Base-by-base conservation (phyloP, 2,113 vertebrate genomes). In the Peromyscus californicus region DNA sequence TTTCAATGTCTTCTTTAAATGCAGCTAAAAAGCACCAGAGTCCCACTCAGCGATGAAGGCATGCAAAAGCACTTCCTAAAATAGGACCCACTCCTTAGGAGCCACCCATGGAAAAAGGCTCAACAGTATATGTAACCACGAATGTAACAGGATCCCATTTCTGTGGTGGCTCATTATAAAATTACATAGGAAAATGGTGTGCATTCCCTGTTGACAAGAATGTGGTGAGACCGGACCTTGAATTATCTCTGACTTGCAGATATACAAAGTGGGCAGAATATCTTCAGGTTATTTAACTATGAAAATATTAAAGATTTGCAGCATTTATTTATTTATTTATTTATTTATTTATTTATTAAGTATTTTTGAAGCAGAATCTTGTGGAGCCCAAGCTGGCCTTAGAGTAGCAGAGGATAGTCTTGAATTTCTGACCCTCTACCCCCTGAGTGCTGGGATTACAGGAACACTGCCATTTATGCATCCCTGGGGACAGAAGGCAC, bases 41-140 rank as follows among this genome's bases (percentile, higher is more conserved):
- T 54, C 90, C 48, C 57, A 74, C 93, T 96, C 51, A 85, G 48
- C 90, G 95, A 61, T 59, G 86, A 96, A 91, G n/a, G 67, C 51
- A 51, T 57, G 33, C 75, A 67, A 95, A 96, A 65, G 48, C 29
- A 45, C 8, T 65, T 92, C 19, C 91, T 90, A 76, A 96, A 95
- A 76, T 88, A 90, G 72, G 24, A 86, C 31, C 11, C 22, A 5
- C 17, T 45, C 29, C 70, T 67, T 39, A 54, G 75, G 91, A 95
- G 26, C 7, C 1, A 39, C 39, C 86, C 85, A 2, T 29, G 75
- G 82, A 74, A 63, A 84, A 93, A 89, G 21, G 21, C 48, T 80
- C 45, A 59, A n/a, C 57, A 26, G 92, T 88, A 39, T 54, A n/a
- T 89, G 57, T 82, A 86, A 89, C 45, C 39, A 24, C 48, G 39